Evolutionary conservation across 2,113 vertebrate species (phyloP), one percentile per base, ranked within the genome.

Genomic region (Triplophysa dalaica): DNA sequence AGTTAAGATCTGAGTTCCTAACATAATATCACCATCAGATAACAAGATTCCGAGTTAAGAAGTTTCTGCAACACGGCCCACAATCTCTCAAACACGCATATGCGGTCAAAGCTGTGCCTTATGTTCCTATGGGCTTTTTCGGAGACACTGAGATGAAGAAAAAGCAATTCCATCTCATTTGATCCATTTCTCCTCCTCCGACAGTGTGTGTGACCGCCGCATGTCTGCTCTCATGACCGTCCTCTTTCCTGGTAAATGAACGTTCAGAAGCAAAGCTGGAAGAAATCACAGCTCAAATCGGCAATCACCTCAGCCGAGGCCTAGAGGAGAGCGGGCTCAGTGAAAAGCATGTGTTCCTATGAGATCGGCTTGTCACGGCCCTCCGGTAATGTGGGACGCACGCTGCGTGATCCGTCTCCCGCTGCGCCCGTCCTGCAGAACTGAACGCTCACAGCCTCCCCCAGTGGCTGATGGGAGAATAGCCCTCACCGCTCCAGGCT

Each of bases 401-500:
- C 72, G 24, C 22, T 72, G 50, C 16, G 21, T 8, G 17, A 29
- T 60, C 54, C 26, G 50, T 38, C 33, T 38, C 33, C 33, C 33
- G 6, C 33, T 38, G 56, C 54, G 1, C 4, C 8, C 38, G 38
- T 65, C 13, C 0, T 48, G 41, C 16, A 6, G 14, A 67, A 69
- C 11, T 12, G 50, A 62, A 79, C 48, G 52, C 68, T 83, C 77
- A 85, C 80, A 88, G 84, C 81, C 58, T 83, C 85, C 80, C 85
- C 85, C 62, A 84, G 87, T 85, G 87, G 85, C 48, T 1, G 5
- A 62, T 14, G 43, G 56, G 41, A 70, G 80, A 68, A 69, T 68
- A 52, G 19, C 75, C 81, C 83, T 79, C 84, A 75, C 76, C 74
- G 82, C 85, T 84, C 75, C 67, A 64, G 83, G 86, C 83, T 84